Percentiles rank a stretch among this genome's conserved stretches.
Conservation (phyloP, 2,888 invertebrate species). For the Caenorhabditis macrosperma region DNA sequence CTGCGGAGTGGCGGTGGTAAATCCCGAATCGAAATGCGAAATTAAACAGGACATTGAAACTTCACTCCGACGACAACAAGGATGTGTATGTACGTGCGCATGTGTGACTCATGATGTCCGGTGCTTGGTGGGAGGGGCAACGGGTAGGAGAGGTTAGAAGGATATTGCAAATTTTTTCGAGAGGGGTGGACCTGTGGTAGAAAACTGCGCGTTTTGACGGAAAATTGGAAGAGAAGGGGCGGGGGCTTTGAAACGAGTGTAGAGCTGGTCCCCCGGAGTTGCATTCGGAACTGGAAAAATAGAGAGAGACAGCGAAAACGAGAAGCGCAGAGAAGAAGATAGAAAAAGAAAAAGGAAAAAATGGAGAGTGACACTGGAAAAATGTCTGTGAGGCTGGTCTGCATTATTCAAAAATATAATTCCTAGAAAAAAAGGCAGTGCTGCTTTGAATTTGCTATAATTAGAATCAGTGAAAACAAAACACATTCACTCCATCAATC, state of each 20-base stretch:
- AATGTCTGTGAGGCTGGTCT: slow-evolving; percentile 46
- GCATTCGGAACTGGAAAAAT: slow-evolving; percentile 52
- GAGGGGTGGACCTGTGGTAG: slow-evolving; percentile 51
- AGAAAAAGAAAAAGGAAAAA: slow-evolving; percentile 3
- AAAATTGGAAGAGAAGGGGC: slow-evolving; percentile 57
- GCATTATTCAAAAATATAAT: slow-evolving; percentile 40
- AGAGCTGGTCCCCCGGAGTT: slow-evolving; percentile 51
- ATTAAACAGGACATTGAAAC: slow-evolving; percentile 32
- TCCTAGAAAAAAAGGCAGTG: slow-evolving; percentile 19
- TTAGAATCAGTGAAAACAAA: slow-evolving; percentile 11
- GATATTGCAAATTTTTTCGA: slow-evolving; percentile 58
- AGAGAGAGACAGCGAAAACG: slow-evolving; percentile 15
- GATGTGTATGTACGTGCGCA: slow-evolving; percentile 13
- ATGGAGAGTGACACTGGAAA: slow-evolving; percentile 44
- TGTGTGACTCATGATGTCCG: slow-evolving; percentile 52
- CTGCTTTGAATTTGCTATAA: slow-evolving; percentile 6
- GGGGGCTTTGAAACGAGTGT: slow-evolving; percentile 50
- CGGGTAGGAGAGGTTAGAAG: slow-evolving; percentile 43
- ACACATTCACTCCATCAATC: neutral
- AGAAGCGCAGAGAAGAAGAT: slow-evolving; percentile 15
- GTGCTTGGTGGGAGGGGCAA: slow-evolving; percentile 46
- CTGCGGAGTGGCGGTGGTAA: slow-evolving; percentile 25
- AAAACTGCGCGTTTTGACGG: slow-evolving; percentile 56
- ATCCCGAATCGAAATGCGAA: slow-evolving; percentile 10
- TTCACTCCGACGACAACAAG: slow-evolving; percentile 33